These are phyloP conservation scores for Uloborus plumipes DNA, from an alignment of 2,888 invertebrate species.

Conservation along the genomic window DNA sequence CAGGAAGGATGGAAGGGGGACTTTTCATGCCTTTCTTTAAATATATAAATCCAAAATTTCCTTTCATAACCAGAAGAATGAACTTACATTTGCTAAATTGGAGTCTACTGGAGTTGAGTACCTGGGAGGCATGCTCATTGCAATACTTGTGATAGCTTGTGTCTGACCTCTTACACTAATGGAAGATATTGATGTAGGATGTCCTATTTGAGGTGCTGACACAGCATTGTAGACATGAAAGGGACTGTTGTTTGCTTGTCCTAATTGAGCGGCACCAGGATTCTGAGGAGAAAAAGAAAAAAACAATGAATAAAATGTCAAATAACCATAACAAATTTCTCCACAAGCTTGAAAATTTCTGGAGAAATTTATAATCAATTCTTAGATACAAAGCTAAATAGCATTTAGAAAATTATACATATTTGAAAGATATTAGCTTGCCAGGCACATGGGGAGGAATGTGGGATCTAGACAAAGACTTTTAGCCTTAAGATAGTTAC, in stretches of 20 bases:
- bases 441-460: too few species aligned
- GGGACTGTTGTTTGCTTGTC: constrained; percentile 59
- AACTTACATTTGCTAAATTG: constrained; percentile 54
- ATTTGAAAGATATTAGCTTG: too few species aligned
- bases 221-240: constrained; percentile 65
- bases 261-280: constrained; percentile 56
- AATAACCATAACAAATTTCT: not conserved
- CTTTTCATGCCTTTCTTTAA: not conserved
- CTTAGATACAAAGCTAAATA: not conserved
- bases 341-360: not conserved
- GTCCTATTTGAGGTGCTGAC: constrained; percentile 59
- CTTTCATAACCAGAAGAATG: not conserved
- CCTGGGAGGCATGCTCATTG: constrained; percentile 60
- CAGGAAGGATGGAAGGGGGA: too few species aligned
- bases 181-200: constrained; percentile 61
- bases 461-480: too few species aligned
- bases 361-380: not conserved
- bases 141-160: constrained; percentile 61
- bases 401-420: not conserved
- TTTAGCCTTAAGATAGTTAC: too few species aligned
- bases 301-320: not conserved
- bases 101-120: constrained; percentile 62
- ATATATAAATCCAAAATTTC: not conserved
- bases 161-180: constrained; percentile 59
- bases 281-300: constrained; percentile 23